Conservation (phyloP, 2,113 vertebrate species). For the Anhinga rufa region DNA sequence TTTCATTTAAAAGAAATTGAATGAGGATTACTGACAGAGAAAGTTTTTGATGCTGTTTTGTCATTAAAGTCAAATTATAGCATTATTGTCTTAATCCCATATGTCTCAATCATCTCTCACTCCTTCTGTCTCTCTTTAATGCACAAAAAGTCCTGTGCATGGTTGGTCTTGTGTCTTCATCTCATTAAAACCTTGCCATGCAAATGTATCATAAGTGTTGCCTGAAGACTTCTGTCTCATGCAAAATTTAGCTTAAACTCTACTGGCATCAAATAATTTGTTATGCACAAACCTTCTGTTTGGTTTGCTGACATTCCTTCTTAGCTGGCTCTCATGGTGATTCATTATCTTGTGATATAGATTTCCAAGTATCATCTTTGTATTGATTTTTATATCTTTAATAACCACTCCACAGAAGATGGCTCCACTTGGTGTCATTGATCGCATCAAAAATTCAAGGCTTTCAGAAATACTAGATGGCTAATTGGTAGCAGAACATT, state of each 20-base stretch:
- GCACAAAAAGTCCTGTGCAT: constrained; percentile 23
- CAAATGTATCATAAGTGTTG: constrained; percentile 71
- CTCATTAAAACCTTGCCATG: constrained; percentile 75
- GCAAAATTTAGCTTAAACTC: constrained; percentile 75
- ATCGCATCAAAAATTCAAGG: constrained; percentile 86
- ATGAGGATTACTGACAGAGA: constrained; percentile 67
- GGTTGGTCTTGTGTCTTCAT: constrained; percentile 64
- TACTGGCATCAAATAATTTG: constrained; percentile 69
- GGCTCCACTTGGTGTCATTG: constrained; percentile 82
- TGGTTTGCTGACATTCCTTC: constrained; percentile 77
- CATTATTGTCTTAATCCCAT: constrained; percentile 56
- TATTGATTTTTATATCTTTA: constrained; percentile 87
- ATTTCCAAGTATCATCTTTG: constrained; percentile 84
- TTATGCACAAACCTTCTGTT: constrained; percentile 77
- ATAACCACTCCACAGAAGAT: constrained; percentile 82
- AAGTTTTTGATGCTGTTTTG: constrained; percentile 69
- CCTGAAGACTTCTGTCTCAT: constrained; percentile 75
- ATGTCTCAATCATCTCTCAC: constrained; percentile 52
- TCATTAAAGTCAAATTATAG: constrained; percentile 70
- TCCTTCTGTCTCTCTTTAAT: not conserved
- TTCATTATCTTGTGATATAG: constrained; percentile 81
- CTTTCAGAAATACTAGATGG: constrained; percentile 83
- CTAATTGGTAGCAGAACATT: constrained; percentile 82
- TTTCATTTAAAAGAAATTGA: constrained; percentile 75
- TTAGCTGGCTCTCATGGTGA: constrained; percentile 72